Conservation (phyloP, 2,888 invertebrate genomes). For the Eupithecia inturbata region DNA sequence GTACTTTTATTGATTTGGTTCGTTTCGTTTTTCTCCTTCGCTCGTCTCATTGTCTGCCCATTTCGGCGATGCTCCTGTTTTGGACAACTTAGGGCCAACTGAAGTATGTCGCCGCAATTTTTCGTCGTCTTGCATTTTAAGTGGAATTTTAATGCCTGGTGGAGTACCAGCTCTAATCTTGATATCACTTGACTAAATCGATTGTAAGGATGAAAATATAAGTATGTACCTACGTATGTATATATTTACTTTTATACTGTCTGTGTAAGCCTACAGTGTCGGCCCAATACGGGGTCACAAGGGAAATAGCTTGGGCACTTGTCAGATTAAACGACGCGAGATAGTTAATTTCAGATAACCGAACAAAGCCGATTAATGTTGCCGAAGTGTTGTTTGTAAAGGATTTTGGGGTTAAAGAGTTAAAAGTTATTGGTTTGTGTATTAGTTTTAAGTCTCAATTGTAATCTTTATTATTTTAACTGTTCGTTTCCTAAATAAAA, state of each 20-base stretch:
- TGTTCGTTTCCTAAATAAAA: no score
- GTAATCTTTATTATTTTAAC: no score
- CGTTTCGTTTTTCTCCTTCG: slow-evolving; percentile 31
- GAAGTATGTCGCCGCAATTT: background rate
- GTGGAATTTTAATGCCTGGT: slow-evolving; percentile 5
- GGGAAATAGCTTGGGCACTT: slow-evolving; percentile 64
- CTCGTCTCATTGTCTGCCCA: slow-evolving; percentile 33
- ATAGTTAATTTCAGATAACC: slow-evolving; percentile 49
- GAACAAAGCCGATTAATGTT: slow-evolving; percentile 39
- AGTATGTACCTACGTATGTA: no score
- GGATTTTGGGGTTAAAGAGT: slow-evolving; percentile 26
- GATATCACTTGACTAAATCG: background rate
- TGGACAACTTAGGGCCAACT: slow-evolving; percentile 19
- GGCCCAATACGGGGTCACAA: slow-evolving; percentile 48
- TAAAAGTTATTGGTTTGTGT: no score
- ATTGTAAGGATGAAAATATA: background rate
- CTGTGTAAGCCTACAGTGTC: slow-evolving; percentile 45
- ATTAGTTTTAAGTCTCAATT: no score
- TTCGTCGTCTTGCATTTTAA: background rate
- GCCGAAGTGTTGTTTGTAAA: slow-evolving; percentile 32
- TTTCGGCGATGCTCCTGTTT: slow-evolving; percentile 37
- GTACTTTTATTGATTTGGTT: slow-evolving; percentile 40
- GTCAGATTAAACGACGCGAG: slow-evolving; percentile 51
- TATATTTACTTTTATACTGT: slow-evolving; percentile 33
- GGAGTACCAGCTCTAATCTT: background rate